Percentiles rank a stretch among this genome's conserved stretches.
phyloP scores from a whole-genome alignment of 2,888 invertebrate species.

The Graphium colonna region DNA sequence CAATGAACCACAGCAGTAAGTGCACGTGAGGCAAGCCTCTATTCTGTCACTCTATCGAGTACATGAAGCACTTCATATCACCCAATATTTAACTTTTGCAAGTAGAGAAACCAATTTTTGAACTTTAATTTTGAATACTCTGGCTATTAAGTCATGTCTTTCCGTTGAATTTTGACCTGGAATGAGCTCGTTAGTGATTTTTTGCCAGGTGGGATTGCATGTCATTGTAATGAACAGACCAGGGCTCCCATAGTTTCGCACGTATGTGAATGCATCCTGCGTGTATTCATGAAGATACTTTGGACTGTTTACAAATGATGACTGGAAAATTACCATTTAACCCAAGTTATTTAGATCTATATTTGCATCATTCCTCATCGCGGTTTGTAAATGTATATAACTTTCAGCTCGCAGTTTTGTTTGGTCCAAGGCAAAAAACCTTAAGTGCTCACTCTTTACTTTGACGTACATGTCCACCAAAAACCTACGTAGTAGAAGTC shows the following conservation, averaged over 20 bases:
- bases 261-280: constrained; percentile 24
- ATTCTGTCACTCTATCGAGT: constrained; percentile 34
- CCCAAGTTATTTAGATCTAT: constrained; percentile 1
- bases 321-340: constrained; percentile 8
- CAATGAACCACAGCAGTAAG: constrained; percentile 27
- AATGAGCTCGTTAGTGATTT: constrained; percentile 31
- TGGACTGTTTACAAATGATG: constrained; percentile 21
- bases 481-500: background rate
- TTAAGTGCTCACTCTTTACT: constrained; percentile 3
- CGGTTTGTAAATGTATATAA: background rate
- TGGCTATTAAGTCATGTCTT: constrained; percentile 15
- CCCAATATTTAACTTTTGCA: constrained; percentile 23
- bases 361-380: background rate
- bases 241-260: constrained; percentile 21
- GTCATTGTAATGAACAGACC: constrained; percentile 33
- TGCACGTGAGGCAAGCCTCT: constrained; percentile 31
- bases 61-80: constrained; percentile 20
- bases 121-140: constrained; percentile 6
- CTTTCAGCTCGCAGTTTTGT: background rate
- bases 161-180: constrained; percentile 24
- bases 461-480: background rate
- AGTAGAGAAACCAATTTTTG: constrained; percentile 21
- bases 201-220: constrained; percentile 15
- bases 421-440: background rate
- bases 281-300: constrained; percentile 29